Percentiles rank a stretch among this genome's conserved stretches.
These are phyloP conservation scores for Orientallactaga bullata DNA, from an alignment of 2,113 vertebrate species.

Conservation along the genomic window DNA sequence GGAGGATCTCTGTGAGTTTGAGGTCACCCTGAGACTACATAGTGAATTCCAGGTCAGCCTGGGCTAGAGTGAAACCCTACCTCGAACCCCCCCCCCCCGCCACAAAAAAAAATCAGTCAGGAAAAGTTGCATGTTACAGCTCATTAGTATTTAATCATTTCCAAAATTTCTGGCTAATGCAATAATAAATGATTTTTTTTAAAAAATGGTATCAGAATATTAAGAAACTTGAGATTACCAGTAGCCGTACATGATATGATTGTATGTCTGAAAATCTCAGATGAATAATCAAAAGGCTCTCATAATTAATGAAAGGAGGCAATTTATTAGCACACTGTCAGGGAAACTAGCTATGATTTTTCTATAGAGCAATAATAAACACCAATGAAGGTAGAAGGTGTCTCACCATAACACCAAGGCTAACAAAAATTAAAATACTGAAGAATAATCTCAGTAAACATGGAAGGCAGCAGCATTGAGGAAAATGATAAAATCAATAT, in stretches of 20 bases:
- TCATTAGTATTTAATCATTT: conserved; percentile 29
- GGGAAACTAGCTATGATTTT: neutral
- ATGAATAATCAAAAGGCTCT: neutral
- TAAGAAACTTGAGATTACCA: neutral
- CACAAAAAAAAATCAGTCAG: too few species aligned
- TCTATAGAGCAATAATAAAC: neutral
- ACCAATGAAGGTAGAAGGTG: neutral
- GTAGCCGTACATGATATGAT: neutral
- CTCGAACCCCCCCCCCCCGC: too few species aligned
- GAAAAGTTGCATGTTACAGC: neutral
- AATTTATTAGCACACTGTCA: neutral
- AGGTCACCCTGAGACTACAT: too few species aligned
- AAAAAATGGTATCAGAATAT: conserved; percentile 16
- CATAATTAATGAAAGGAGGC: neutral
- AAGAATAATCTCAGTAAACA: neutral
- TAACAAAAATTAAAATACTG: neutral
- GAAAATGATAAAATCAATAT: neutral
- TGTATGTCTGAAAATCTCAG: neutral
- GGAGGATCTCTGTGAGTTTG: too few species aligned
- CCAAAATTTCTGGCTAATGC: conserved; percentile 6
- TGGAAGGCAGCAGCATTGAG: neutral
- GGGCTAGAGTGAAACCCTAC: too few species aligned
- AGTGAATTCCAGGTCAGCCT: too few species aligned
- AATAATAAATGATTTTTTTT: neutral
- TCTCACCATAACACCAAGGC: neutral